Evolutionary conservation across 2,113 vertebrate species (phyloP).

Genomic region (Malurus elegans): DNA sequence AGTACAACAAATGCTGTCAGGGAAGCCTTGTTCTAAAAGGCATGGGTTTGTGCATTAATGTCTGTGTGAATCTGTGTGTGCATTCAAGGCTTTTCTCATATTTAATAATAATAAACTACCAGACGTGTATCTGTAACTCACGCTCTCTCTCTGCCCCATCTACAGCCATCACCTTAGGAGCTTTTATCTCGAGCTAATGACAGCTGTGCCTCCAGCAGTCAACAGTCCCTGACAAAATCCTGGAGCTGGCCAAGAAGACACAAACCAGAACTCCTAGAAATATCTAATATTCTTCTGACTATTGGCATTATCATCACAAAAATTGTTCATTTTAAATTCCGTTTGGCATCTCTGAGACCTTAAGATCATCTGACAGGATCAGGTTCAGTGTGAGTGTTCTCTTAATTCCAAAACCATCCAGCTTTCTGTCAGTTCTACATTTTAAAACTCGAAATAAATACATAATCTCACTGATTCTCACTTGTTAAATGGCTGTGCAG

Average conservation of each 20-base stretch:
- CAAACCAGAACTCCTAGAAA: slow-evolving; percentile 1
- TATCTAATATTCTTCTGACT: not conserved
- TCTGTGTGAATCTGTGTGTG: not conserved
- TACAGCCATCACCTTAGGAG: not conserved
- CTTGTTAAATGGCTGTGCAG: not conserved
- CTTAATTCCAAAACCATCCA: not conserved
- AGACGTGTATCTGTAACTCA: not conserved
- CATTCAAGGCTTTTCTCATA: not conserved
- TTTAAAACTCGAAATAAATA: not conserved
- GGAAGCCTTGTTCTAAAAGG: slow-evolving; percentile 28
- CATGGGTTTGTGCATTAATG: not conserved
- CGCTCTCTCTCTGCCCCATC: not conserved
- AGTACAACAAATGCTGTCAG: slow-evolving; percentile 38
- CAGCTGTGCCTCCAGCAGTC: not conserved
- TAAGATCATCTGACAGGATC: not conserved
- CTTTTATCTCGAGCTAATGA: not conserved
- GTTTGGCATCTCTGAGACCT: not conserved
- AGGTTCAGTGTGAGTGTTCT: not conserved
- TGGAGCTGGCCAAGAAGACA: not conserved
- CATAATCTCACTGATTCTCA: not conserved
- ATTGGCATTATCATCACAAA: not conserved
- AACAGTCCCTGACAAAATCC: not conserved
- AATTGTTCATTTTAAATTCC: not conserved
- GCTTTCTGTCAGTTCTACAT: not conserved
- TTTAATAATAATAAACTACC: not conserved